Evolutionary conservation across 2,888 invertebrate species (phyloP), one percentile per base, ranked within the genome.

Genomic region (Limnephilus auricula): DNA sequence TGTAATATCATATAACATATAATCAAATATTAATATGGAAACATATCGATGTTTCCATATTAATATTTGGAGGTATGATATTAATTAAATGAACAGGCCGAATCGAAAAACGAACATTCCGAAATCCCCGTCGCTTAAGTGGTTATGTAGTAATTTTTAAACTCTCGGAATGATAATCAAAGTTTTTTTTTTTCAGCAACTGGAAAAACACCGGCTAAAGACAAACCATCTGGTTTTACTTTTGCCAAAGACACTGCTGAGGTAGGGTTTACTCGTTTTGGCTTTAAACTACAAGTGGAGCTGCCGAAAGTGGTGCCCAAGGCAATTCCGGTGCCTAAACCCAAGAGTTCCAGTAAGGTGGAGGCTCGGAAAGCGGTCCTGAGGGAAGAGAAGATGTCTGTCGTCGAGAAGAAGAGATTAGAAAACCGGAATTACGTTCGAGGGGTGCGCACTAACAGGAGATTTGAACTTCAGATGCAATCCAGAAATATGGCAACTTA

Each of bases 401-500:
- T 93, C 32, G 93, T 95, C 0, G 95, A 94, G 25, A 95, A 94
- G 91, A 94, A 95, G 32, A 94, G 96, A 90, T 95, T 94, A 31
- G 95, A 95, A 90, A 95, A 94, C 85, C 95, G 97, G 88, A 94
- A 94, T 50, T 94, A 96, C 9, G 95, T 97, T 0, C 97, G 97
- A 92, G 97, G 97, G 0, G 97, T 98, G 0, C 95, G 98, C 79
- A 97, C 97, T 0, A 98, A 98, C 94, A 95, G 97, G 79, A 95
- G 98, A 83, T 98, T 98, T 93, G 97, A 98, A 90, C 94, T 98
- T 90, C 97, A 97, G 93, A 98, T 97, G 97, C 95, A 96, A 93
- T 95, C 97, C 94, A 96, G 97, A 34, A 96, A 96, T 93, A 93
- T 91, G 31, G 84, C 83, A 45, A 79, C 45, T 32, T 91, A 84